phyloP scores from a whole-genome alignment of 2,888 invertebrate species.

The Lasioglossum malachurum region DNA sequence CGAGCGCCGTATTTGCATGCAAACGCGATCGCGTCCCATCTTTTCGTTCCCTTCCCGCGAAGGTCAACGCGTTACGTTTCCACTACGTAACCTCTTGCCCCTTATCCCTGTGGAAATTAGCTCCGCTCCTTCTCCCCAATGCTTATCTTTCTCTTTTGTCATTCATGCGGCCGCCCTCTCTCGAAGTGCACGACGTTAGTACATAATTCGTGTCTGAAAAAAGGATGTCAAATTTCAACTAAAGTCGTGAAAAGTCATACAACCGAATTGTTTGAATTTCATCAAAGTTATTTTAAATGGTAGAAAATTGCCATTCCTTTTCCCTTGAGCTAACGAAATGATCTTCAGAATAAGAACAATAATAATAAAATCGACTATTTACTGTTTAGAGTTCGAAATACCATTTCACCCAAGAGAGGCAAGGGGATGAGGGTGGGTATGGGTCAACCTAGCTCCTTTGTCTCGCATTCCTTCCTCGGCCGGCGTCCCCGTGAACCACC shows the following conservation, averaged over 20 bases:
- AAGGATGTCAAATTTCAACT: no score
- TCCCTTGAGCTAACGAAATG: no score
- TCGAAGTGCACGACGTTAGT: no score
- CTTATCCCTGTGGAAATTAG: slow-evolving; percentile 24
- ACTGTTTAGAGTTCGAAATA: neutral
- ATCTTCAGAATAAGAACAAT: no score
- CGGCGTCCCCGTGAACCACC: slow-evolving; percentile 8
- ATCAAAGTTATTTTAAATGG: no score
- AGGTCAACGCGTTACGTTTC: slow-evolving; percentile 59
- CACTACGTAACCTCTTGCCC: neutral
- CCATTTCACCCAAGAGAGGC: neutral
- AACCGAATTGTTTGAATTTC: no score
- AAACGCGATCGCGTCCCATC: slow-evolving; percentile 78
- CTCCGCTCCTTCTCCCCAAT: neutral
- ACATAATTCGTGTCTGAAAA: no score
- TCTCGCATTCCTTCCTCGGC: slow-evolving; percentile 30
- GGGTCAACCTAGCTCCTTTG: slow-evolving; percentile 47
- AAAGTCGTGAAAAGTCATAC: no score
- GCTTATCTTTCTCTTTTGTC: neutral
- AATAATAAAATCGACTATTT: neutral
- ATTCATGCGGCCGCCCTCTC: neutral
- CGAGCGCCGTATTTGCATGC: slow-evolving; percentile 77
- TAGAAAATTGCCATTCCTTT: no score
- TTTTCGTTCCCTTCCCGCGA: slow-evolving; percentile 58
- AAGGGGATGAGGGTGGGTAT: neutral